phyloP scores from a whole-genome alignment of 2,113 vertebrate genomes.

The Oxyura jamaicensis region DNA sequence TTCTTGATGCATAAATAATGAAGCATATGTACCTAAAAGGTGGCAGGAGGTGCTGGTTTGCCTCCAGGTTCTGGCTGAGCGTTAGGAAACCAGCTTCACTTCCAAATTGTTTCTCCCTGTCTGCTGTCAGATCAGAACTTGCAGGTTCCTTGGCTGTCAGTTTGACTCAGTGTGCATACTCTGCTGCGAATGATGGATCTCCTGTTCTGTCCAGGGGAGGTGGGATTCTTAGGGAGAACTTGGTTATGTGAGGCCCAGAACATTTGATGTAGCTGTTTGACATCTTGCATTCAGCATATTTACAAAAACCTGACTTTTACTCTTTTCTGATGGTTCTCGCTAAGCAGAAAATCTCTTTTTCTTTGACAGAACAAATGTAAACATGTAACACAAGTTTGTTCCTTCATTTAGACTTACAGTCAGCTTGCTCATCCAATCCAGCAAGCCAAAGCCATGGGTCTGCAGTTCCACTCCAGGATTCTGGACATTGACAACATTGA shows the following conservation, averaged over 20 bases:
- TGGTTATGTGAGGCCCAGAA: neutral
- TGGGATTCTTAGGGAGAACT: neutral
- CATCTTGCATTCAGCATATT: neutral
- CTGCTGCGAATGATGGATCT: neutral
- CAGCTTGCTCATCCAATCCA: constrained; percentile 94
- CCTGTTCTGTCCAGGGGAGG: neutral
- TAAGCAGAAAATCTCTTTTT: neutral
- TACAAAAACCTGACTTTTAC: rapidly evolving
- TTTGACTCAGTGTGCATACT: rapidly evolving
- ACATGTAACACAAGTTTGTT: neutral
- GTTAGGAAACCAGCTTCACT: neutral
- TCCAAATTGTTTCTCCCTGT: neutral
- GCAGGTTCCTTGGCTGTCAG: neutral
- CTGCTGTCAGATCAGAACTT: neutral
- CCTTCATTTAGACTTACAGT: constrained; percentile 88
- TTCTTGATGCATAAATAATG: neutral
- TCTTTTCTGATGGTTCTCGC: neutral
- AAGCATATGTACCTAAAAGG: neutral
- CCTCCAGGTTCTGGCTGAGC: neutral
- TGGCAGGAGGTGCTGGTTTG: neutral
- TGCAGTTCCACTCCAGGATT: constrained; percentile 92
- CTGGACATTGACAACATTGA: constrained; percentile 95
- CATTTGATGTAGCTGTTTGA: neutral
- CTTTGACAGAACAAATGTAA: neutral
- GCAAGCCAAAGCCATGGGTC: constrained; percentile 89